Evolutionary conservation across 1,140 invertebrate species (phyloP).

Genomic region (Thalassaphorura encarpata): DNA sequence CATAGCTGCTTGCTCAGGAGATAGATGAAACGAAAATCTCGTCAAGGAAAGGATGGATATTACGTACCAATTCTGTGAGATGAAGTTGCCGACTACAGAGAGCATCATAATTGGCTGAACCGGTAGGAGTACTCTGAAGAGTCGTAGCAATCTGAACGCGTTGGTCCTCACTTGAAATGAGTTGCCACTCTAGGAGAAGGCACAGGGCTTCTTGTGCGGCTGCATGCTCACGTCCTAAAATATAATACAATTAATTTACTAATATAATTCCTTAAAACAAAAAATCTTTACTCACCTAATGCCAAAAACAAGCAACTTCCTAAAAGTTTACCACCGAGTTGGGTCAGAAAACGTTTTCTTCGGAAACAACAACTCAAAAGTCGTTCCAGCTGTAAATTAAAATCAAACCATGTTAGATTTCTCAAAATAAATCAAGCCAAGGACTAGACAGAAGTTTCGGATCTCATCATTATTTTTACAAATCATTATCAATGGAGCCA

Average conservation of each 20-base stretch:
- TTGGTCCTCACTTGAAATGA: constrained; percentile 54
- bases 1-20: no score
- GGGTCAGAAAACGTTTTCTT: constrained; percentile 62
- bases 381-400: constrained; percentile 51
- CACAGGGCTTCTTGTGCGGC: constrained; percentile 60
- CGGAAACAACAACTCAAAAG: constrained; percentile 65
- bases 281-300: no score
- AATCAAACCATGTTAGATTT: no score
- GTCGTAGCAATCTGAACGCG: constrained; percentile 70
- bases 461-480: no score
- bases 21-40: no score
- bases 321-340: constrained; percentile 48
- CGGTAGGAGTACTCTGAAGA: constrained; percentile 60
- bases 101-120: constrained; percentile 57
- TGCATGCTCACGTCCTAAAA: constrained; percentile 50
- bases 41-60: no score
- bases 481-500: no score
- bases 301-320: constrained; percentile 63
- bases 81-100: constrained; percentile 64
- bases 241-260: no score
- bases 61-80: constrained; percentile 60
- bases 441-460: no score
- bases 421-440: no score
- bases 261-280: constrained; percentile 44
- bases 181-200: constrained; percentile 70